Percentiles rank a stretch among this genome's conserved stretches.
Conservation (phyloP, 2,888 invertebrate genomes). For the Drosophila villosipedis region DNA sequence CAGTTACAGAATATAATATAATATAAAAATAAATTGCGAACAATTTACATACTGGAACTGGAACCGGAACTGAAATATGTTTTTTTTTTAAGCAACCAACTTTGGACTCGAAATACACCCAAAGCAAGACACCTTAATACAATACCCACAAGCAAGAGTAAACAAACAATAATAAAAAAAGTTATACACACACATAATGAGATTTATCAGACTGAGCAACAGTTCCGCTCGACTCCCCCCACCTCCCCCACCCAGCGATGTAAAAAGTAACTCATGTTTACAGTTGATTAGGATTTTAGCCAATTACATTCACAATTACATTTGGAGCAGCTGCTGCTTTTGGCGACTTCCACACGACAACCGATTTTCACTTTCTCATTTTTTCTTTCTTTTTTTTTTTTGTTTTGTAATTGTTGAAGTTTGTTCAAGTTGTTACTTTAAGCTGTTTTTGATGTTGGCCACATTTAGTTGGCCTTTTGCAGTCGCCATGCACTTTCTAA, state of each 20-base stretch:
- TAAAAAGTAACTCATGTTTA: slow-evolving; percentile 28
- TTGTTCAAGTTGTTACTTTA: slow-evolving; percentile 44
- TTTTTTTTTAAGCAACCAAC: not conserved
- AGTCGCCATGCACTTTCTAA: slow-evolving; percentile 60
- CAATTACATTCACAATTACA: slow-evolving; percentile 74
- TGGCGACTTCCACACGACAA: slow-evolving; percentile 20
- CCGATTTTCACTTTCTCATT: slow-evolving; percentile 69
- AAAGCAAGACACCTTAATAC: not conserved
- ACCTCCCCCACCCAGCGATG: not conserved
- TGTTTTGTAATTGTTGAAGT: slow-evolving; percentile 44
- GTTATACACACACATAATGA: slow-evolving; percentile 36
- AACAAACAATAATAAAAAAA: not conserved
- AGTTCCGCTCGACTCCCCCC: not conserved
- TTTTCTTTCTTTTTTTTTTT: slow-evolving; percentile 36
- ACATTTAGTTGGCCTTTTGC: slow-evolving; percentile 52
- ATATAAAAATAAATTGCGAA: no score
- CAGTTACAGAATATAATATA: not conserved
- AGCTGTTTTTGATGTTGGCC: slow-evolving; percentile 27
- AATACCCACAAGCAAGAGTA: not conserved
- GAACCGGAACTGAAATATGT: not conserved
- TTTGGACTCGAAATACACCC: not conserved
- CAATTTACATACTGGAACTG: not conserved
- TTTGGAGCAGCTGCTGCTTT: slow-evolving; percentile 60
- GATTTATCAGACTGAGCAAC: slow-evolving; percentile 25
- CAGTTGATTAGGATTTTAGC: slow-evolving; percentile 62